Evolutionary conservation across 2,888 invertebrate genomes (phyloP).

Genomic region (Arrhopalites spinosus): DNA sequence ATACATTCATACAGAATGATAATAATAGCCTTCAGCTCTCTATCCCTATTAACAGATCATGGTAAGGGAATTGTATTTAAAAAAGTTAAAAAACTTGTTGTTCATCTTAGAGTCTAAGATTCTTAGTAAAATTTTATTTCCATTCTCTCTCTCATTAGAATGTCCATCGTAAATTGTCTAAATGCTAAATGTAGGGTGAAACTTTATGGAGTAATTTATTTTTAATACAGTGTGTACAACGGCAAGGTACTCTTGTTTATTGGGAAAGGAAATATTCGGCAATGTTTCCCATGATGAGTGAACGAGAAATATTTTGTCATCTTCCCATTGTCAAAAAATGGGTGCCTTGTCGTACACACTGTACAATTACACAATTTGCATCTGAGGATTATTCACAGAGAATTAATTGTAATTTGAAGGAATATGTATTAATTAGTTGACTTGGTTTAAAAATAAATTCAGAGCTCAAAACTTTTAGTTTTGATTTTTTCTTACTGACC

Average conservation of each 20-base stretch:
- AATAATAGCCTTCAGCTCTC: too few relatives aligned
- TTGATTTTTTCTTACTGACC: too few relatives aligned
- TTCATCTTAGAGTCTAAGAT: too few relatives aligned
- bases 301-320: too few relatives aligned
- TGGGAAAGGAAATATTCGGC: too few relatives aligned
- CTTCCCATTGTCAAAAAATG: background rate
- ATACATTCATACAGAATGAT: too few relatives aligned
- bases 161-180: background rate
- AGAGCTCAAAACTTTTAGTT: too few relatives aligned
- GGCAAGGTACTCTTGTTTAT: too few relatives aligned
- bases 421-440: too few relatives aligned
- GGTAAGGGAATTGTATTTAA: background rate
- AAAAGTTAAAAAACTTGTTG: background rate
- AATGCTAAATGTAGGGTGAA: slow-evolving; percentile 18
- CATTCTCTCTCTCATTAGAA: background rate
- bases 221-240: background rate
- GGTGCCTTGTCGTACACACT: background rate
- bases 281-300: too few relatives aligned
- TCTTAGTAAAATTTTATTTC: background rate
- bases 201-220: background rate
- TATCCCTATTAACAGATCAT: background rate
- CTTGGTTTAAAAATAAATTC: too few relatives aligned
- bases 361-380: background rate
- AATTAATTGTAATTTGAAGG: too few relatives aligned
- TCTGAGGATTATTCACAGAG: background rate